Percentiles rank a stretch among this genome's conserved stretches.
These are phyloP conservation scores for Varanus komodoensis DNA, from an alignment of 2,113 vertebrate species.

Conservation along the genomic window DNA sequence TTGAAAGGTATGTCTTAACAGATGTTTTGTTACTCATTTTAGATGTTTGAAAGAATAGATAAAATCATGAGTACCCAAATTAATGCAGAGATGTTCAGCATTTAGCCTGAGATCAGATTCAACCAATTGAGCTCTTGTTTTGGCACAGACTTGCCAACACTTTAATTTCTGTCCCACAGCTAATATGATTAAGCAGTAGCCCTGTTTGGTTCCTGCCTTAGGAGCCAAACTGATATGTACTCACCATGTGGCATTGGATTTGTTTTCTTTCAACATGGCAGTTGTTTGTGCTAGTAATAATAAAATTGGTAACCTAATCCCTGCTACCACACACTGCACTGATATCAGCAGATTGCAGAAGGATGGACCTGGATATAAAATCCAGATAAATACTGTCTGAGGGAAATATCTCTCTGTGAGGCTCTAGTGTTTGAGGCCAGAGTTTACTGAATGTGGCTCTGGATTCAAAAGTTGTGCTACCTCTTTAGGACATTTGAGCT, in stretches of 20 bases:
- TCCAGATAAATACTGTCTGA: neutral
- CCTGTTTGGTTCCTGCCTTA: neutral
- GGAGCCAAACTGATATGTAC: neutral
- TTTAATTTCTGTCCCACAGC: neutral
- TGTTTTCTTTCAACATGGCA: neutral
- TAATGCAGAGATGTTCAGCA: neutral
- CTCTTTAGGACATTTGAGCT: slow-evolving; percentile 12
- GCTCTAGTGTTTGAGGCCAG: neutral
- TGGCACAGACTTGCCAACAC: neutral
- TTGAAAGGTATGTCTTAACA: slow-evolving; percentile 17
- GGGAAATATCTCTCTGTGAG: neutral
- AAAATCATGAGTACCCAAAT: neutral
- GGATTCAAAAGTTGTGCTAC: slow-evolving; percentile 4
- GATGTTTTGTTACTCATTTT: slow-evolving; percentile 1
- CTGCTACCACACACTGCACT: neutral
- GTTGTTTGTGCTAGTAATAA: neutral
- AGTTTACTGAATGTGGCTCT: slow-evolving; percentile 1
- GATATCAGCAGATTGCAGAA: neutral
- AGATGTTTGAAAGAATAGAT: neutral
- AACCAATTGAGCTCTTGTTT: neutral
- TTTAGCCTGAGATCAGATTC: neutral
- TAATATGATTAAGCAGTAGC: neutral
- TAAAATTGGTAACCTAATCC: neutral
- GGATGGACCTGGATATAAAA: neutral
- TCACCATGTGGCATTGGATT: neutral